These are phyloP conservation scores for Lycodopsis pacificus DNA, from an alignment of 2,797 vertebrate genomes.

Conservation along the genomic window DNA sequence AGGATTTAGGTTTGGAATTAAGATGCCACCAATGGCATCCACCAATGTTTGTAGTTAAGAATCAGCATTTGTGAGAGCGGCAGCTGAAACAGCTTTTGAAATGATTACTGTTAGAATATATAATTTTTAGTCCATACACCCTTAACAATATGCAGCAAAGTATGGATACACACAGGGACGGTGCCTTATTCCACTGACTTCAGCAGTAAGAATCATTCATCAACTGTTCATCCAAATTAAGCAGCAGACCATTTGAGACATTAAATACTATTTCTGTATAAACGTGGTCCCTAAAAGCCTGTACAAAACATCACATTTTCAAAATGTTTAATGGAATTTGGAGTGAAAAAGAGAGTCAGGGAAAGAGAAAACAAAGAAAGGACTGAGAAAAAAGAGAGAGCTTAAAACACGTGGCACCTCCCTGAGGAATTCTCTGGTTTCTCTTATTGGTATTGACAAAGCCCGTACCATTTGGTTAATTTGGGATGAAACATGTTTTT, in stretches of 20 bases:
- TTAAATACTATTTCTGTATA: conserved; percentile 26
- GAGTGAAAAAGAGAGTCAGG: not conserved
- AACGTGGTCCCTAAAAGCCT: conserved; percentile 20
- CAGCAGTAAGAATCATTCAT: conserved; percentile 32
- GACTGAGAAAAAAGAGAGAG: not conserved
- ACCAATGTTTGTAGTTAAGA: conserved; percentile 26
- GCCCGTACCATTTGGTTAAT: not conserved
- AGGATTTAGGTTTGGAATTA: conserved; percentile 20
- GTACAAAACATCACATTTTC: conserved; percentile 37
- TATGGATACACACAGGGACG: conserved; percentile 30
- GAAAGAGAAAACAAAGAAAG: not conserved
- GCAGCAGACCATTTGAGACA: conserved; percentile 29
- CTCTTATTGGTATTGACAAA: conserved; percentile 57
- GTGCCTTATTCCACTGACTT: conserved; percentile 25
- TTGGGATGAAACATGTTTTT: too few species aligned
- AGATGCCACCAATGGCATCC: conserved; percentile 21
- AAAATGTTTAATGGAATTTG: conserved; percentile 39
- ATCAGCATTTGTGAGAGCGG: conserved; percentile 32
- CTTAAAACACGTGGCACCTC: conserved; percentile 29
- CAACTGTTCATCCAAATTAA: conserved; percentile 26
- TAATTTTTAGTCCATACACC: conserved; percentile 11
- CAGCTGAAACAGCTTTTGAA: conserved; percentile 28
- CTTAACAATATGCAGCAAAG: conserved; percentile 38
- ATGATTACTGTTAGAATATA: conserved; percentile 41
- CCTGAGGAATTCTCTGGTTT: conserved; percentile 18